Evolutionary conservation across 92 coral and sea anemone species (phyloP).

Genomic region (Umimayanthus kanabou): DNA sequence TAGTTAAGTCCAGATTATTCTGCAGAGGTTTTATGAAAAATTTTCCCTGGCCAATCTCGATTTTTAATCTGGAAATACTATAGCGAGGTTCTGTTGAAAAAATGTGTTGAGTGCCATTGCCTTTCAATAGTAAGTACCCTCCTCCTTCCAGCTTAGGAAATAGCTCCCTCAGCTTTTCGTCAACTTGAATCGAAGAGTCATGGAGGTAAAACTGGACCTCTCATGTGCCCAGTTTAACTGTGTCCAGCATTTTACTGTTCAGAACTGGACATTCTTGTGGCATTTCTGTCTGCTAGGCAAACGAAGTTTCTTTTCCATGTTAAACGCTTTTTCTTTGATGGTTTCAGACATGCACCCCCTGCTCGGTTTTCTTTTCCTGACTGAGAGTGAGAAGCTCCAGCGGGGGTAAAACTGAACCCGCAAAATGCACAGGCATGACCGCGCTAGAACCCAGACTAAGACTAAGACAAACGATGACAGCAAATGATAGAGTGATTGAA

Average conservation of each 20-base stretch:
- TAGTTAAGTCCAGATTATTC: neutral
- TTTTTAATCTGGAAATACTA: neutral
- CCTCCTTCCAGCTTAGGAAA: too few species aligned
- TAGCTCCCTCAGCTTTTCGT: slow-evolving; percentile 15
- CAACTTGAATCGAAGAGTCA: slow-evolving; percentile 3
- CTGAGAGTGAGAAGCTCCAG: slow-evolving; percentile 11
- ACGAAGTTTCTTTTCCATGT: slow-evolving; percentile 12
- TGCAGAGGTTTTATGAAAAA: neutral
- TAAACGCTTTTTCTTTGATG: neutral
- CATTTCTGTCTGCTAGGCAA: slow-evolving; percentile 16
- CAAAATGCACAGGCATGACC: too few species aligned
- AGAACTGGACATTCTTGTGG: slow-evolving; percentile 10
- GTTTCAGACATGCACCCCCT: neutral
- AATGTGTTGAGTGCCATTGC: neutral
- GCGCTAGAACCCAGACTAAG: too few species aligned
- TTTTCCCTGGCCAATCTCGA: slow-evolving; percentile 11
- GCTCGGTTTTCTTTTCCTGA: slow-evolving; percentile 12
- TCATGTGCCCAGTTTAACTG: slow-evolving; percentile 10
- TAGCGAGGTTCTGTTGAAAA: slow-evolving; percentile 3
- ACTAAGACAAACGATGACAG: too few species aligned
- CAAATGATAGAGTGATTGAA: too few species aligned
- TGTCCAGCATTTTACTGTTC: slow-evolving; percentile 6
- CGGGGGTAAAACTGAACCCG: slow-evolving; percentile 1
- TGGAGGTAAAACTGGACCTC: neutral
- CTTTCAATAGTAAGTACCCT: too few species aligned